Percentiles rank a stretch among this genome's conserved stretches.
These are phyloP conservation scores for Iphiclides podalirius DNA, from an alignment of 2,888 invertebrate genomes.

Conservation along the genomic window DNA sequence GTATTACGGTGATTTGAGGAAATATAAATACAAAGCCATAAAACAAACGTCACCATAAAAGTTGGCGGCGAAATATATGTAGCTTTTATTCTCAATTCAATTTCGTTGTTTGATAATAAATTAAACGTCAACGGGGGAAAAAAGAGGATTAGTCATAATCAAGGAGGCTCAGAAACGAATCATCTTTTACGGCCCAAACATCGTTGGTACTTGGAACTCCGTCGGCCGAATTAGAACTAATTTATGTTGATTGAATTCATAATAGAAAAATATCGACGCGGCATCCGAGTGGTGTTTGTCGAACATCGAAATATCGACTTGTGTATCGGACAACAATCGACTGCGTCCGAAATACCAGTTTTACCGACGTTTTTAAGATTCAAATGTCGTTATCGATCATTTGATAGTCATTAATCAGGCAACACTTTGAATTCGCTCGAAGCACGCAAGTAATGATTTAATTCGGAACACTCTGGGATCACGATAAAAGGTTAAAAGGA, in stretches of 20 bases:
- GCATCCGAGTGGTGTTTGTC: constrained; percentile 42
- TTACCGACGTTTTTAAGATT: no score
- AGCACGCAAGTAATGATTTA: constrained; percentile 68
- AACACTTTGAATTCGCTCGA: constrained; percentile 62
- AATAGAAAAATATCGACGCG: constrained; percentile 74
- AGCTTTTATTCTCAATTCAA: constrained; percentile 24
- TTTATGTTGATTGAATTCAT: constrained; percentile 77
- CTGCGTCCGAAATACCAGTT: no score
- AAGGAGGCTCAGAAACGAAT: constrained; percentile 54
- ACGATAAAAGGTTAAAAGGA: constrained; percentile 66
- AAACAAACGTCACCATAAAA: constrained; percentile 20
- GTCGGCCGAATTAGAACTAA: constrained; percentile 68
- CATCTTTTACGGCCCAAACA: constrained; percentile 47
- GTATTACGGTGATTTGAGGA: constrained; percentile 7
- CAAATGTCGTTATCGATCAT: constrained; percentile 37
- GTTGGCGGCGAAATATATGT: constrained; percentile 22
- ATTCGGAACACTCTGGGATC: constrained; percentile 63
- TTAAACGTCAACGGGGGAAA: constrained; percentile 49
- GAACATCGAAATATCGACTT: constrained; percentile 36
- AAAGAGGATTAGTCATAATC: constrained; percentile 49
- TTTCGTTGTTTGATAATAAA: constrained; percentile 37
- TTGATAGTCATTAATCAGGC: constrained; percentile 35
- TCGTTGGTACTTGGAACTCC: constrained; percentile 50
- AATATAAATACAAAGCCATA: constrained; percentile 14
- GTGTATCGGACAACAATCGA: no score